phyloP scores from a whole-genome alignment of 1,140 invertebrate genomes.

The Philopotamus ludificatus region DNA sequence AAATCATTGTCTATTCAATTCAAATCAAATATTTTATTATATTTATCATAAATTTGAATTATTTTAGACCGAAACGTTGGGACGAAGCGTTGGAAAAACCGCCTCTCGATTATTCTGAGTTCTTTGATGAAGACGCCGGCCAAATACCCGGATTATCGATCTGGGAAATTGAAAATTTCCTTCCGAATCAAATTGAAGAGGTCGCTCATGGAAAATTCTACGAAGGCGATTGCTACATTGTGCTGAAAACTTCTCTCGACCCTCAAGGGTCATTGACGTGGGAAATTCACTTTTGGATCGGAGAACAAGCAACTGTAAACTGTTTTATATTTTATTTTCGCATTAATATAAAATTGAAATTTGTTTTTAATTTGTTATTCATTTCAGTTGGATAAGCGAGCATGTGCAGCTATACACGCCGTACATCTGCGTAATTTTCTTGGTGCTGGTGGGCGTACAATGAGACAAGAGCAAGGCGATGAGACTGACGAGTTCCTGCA shows the following conservation, averaged over 20 bases:
- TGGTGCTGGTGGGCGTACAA: conserved; percentile 94
- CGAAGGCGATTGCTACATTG: conserved; percentile 98
- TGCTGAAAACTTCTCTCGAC: conserved; percentile 89
- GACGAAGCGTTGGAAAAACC: conserved; percentile 94
- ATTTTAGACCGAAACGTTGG: conserved; percentile 78
- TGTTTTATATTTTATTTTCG: conserved; percentile 5
- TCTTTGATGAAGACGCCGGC: conserved; percentile 97
- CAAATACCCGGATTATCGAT: conserved; percentile 84
- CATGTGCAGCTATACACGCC: conserved; percentile 98
- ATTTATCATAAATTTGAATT: conserved; percentile 2
- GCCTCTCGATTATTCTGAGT: conserved; percentile 96
- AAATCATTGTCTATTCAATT: conserved; percentile 20
- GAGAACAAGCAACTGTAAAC: conserved; percentile 85
- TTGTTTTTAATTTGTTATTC: conserved; percentile 11
- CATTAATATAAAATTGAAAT: neutral
- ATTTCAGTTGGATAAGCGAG: conserved; percentile 89
- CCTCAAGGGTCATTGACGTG: conserved; percentile 83
- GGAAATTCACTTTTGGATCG: conserved; percentile 99
- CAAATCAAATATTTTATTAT: conserved; percentile 21
- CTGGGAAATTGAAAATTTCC: conserved; percentile 99
- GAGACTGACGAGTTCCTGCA: conserved; percentile 95
- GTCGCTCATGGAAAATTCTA: conserved; percentile 97
- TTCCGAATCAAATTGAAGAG: conserved; percentile 91
- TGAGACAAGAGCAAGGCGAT: conserved; percentile 94
- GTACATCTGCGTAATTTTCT: conserved; percentile 96